Evolutionary conservation across 2,888 invertebrate species (phyloP).

Genomic region (Zaprionus lineosus): DNA sequence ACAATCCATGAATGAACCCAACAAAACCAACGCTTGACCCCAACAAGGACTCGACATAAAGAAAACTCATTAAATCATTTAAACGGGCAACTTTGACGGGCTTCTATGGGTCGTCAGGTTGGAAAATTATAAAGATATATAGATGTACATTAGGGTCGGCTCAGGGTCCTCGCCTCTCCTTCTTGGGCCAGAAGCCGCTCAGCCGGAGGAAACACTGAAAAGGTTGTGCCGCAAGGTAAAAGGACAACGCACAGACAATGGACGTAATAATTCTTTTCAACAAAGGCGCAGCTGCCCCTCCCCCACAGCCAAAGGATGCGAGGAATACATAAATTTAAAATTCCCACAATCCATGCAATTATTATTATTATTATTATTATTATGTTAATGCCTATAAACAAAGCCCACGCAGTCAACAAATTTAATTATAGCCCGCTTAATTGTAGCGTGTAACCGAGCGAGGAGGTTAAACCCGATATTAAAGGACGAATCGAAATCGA

Average conservation of each 20-base stretch:
- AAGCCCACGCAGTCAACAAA: too few species aligned
- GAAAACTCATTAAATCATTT: slow-evolving; percentile 66
- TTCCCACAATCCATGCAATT: background rate
- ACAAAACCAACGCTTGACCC: slow-evolving; percentile 36
- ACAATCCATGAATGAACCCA: slow-evolving; percentile 16
- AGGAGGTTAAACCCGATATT: too few species aligned
- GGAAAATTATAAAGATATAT: slow-evolving; percentile 43
- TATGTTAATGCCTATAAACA: too few species aligned
- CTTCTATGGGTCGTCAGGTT: slow-evolving; percentile 9
- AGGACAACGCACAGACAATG: slow-evolving; percentile 49
- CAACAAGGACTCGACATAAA: slow-evolving; percentile 25
- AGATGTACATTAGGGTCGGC: slow-evolving; percentile 50
- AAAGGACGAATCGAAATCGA: too few species aligned
- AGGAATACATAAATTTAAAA: slow-evolving; percentile 13
- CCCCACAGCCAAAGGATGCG: slow-evolving; percentile 17
- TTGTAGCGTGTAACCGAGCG: too few species aligned
- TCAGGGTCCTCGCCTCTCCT: background rate
- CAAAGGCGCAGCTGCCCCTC: slow-evolving; percentile 42
- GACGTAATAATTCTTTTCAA: slow-evolving; percentile 41
- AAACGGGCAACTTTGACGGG: slow-evolving; percentile 37
- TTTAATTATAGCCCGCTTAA: too few species aligned
- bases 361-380: slow-evolving; percentile 1
- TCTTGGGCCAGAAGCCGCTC: slow-evolving; percentile 1
- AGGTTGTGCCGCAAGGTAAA: slow-evolving; percentile 40
- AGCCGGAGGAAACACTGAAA: slow-evolving; percentile 25